Conservation (phyloP, 2,888 invertebrate genomes). For the Apantesis nais region DNA sequence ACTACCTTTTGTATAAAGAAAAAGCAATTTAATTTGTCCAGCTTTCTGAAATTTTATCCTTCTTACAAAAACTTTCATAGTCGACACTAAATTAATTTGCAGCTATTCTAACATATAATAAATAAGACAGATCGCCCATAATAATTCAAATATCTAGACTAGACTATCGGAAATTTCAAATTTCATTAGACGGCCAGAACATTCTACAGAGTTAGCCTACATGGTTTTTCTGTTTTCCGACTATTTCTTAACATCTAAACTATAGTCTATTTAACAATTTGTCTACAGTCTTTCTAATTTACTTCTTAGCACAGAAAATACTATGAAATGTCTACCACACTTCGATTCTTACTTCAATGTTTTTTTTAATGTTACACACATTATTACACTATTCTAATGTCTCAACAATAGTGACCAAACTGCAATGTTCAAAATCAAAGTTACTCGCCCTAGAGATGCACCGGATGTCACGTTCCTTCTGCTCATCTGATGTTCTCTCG, state of each 20-base stretch:
- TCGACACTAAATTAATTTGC: slow-evolving; percentile 54
- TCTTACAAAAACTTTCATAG: slow-evolving; percentile 52
- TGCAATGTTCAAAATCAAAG: slow-evolving; percentile 76
- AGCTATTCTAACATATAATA: slow-evolving; percentile 75
- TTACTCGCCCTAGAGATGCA: slow-evolving; percentile 83
- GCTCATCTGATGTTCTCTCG: slow-evolving; percentile 73
- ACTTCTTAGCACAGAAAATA: slow-evolving; percentile 60
- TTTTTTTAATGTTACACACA: slow-evolving; percentile 62
- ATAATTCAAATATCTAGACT: slow-evolving; percentile 68
- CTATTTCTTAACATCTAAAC: slow-evolving; percentile 73
- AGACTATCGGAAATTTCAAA: slow-evolving; percentile 61
- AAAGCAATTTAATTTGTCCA: slow-evolving; percentile 49
- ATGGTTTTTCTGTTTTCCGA: slow-evolving; percentile 54
- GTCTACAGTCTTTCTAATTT: slow-evolving; percentile 70
- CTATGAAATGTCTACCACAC: slow-evolving; percentile 77
- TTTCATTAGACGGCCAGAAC: slow-evolving; percentile 67
- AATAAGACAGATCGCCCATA: slow-evolving; percentile 69
- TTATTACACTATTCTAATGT: slow-evolving; percentile 74
- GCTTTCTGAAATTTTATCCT: slow-evolving; percentile 41
- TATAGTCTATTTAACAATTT: slow-evolving; percentile 65
- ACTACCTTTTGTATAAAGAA: slow-evolving; percentile 61
- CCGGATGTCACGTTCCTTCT: slow-evolving; percentile 73
- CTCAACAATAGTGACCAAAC: slow-evolving; percentile 69
- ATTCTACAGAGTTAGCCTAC: slow-evolving; percentile 71
- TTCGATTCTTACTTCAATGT: slow-evolving; percentile 58